Evolutionary conservation across 2,888 invertebrate genomes (phyloP), one percentile per base, ranked within the genome.

Genomic region (Tetranychus piercei): DNA sequence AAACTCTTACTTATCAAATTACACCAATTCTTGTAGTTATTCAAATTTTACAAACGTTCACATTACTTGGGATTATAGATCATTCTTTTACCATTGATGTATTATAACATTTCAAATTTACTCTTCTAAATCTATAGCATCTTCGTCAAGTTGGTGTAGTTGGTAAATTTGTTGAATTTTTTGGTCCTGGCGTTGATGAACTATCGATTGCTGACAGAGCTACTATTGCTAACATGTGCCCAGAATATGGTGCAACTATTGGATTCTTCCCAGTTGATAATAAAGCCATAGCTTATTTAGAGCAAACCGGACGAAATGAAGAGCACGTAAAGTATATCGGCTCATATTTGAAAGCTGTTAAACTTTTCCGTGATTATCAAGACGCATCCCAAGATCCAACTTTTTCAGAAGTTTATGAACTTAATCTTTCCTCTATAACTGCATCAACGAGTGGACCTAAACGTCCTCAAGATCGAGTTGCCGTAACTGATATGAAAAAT

Each of bases 101-200:
- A 67, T 9, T 67, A 22, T 67, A 22, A 18, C 22, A 22, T 11
- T n/a, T 23, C 6, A 65, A 44, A 55, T 73, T 67, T 44, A 22
- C 75, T 71, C 55, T 73, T 81, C 80, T 79, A 80, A 84, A 91
- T 23, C 22, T 71, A 8, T 43, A 71, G 88, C 89, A 92, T 82
- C 86, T 97, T 74, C 88, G 97, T 20, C 90, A 92, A 79, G 82
- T 95, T 72, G 97, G 97, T 66, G 97, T 97, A 8, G 97, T 97
- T 74, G 95, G 95, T 5, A 96, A 97, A 81, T 97, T 99, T 84
- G 97, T 99, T 6, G 97, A 99, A 84, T 99, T 99, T 85, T 99
- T 90, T 83, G 97, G 97, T 0, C 89, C 93, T 0, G 97, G 97
- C 3, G 93, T 96, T 5, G 83, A 88, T 0, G 89, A 90, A 75